Evolutionary conservation across 2,888 invertebrate genomes (phyloP).

Genomic region (Aspidiotus rigidus): DNA sequence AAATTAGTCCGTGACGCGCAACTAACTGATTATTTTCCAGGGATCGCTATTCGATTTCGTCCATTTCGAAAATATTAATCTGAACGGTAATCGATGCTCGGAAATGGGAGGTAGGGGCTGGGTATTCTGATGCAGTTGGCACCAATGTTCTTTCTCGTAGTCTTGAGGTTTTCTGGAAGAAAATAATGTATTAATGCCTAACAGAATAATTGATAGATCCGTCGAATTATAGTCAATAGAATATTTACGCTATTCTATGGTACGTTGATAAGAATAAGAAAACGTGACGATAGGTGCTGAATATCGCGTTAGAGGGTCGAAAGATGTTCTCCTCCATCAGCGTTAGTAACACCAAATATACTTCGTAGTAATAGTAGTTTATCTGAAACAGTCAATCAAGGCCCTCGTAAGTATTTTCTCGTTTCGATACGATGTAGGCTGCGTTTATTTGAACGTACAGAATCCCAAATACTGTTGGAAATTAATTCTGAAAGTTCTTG

Average conservation of each 20-base stretch:
- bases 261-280: conserved; percentile 43
- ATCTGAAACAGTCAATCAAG: conserved; percentile 41
- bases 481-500: conserved; percentile 29
- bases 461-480: conserved; percentile 35
- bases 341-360: conserved; percentile 45
- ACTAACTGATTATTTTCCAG: conserved; percentile 31
- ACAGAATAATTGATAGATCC: too few species aligned
- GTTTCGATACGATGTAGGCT: too few species aligned
- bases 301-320: neutral
- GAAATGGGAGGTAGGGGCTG: conserved; percentile 45
- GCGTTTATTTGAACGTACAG: conserved; percentile 7
- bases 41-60: conserved; percentile 25
- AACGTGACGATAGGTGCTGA: conserved; percentile 36
- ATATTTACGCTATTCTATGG: conserved; percentile 39
- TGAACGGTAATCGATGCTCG: conserved; percentile 47
- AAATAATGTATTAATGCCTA: neutral
- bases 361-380: conserved; percentile 50
- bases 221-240: neutral
- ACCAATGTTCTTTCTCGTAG: conserved; percentile 47
- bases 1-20: neutral
- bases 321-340: conserved; percentile 38
- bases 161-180: conserved; percentile 43
- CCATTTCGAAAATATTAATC: conserved; percentile 13
- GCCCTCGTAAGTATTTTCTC: too few species aligned
- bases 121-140: conserved; percentile 43